Base-by-base conservation (phyloP, 2,113 vertebrate species). In the Sitta europaea region DNA sequence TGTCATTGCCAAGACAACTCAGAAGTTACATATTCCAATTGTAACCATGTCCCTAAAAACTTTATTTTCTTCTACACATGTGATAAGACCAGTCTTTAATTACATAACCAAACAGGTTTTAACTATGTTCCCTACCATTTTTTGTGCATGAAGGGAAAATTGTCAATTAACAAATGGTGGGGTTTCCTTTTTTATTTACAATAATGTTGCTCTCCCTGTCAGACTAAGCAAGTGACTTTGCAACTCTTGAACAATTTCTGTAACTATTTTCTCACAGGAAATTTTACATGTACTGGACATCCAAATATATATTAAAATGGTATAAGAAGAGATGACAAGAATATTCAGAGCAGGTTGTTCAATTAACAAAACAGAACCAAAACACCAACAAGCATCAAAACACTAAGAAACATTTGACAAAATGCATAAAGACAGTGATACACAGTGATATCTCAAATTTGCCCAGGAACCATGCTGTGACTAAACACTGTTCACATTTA, bases 111-210 rank as follows among this genome's bases (percentile, higher is more conserved):
- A 47, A 55, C 1, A 80, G 27, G 10, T 76, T 90, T 80, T 59
- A 76, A 67, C 24, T 28, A 68, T 51, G 6, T 4, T 57, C 12
- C 14, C 36, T 23, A 22, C 2, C 2, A 17, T n/a, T 88, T 84
- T 61, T 50, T 14, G 35, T 27, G 10, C 6, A 25, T 35, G 36
- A 78, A 61, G 36, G 9, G 12, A 74, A 90, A 81, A 62, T 11
- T 1, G 2, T 36, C 28, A 57, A 45, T 50, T 12, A 74, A 45
- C 43, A 66, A 45, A 40, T 5, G 35, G 19, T 42, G 9, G 5
- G 3, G 0, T 0, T 4, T 59, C 15, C 10, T 18, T 71, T 40
- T 29, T 19, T 43, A 54, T 16, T 81, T 40, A 57, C 6, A 63
- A 18, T 29, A 48, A 40, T 24, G n/a, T 75, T 29, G 5, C 5